Base-by-base conservation (phyloP, 2,113 vertebrate genomes). In the Coptodon rendalli region DNA sequence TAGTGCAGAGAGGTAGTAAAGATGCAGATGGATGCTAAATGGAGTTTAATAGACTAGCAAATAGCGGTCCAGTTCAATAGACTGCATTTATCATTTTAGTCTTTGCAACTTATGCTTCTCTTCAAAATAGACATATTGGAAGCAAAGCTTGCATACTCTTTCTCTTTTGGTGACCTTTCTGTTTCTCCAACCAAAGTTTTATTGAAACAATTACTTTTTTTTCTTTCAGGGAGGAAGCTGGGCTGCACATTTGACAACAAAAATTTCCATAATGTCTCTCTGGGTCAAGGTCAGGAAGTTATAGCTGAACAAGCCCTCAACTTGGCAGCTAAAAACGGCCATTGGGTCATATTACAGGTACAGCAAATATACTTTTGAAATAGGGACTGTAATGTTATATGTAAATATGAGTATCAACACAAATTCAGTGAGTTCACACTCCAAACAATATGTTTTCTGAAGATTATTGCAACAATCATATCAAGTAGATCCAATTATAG, bases 311-410 rank as follows among this genome's bases (percentile, higher is more conserved):
- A 96, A 71, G 95, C 97, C 1, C 95, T 99, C 36, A 96, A 97
- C 19, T 40, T 98, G 68, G 98, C 98, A 61, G 97, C 97, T 0
- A 92, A 92, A 89, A 96, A 97, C 7, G 98, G 99, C 2, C 98
- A 99, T 91, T 99, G 99, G 99, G 98, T 99, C 71, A 99, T 99
- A 92, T 93, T 99, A 31, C 99, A 99, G 98, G 99, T 97, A 95
- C 14, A 76, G 45, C 27, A 19, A 5, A 50, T 50, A 50, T 31
- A 76, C 14, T 31, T 76, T 48, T 29, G 27, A 19, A 3, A 40
- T 40, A 80, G 8, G 6, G 56, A 54, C 27, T 31, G 16, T 36
- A 50, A 29, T 43, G 36, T 84, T 17, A 48, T 31, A 29, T 29
- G 13, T 76, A 17, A 11, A 50, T 27, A 50, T 27, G 34, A 27